A percentile compares a stretch with the other conserved stretches of the same genome.
phyloP scores from a whole-genome alignment of 2,113 vertebrate genomes.

The Lepus europaeus region DNA sequence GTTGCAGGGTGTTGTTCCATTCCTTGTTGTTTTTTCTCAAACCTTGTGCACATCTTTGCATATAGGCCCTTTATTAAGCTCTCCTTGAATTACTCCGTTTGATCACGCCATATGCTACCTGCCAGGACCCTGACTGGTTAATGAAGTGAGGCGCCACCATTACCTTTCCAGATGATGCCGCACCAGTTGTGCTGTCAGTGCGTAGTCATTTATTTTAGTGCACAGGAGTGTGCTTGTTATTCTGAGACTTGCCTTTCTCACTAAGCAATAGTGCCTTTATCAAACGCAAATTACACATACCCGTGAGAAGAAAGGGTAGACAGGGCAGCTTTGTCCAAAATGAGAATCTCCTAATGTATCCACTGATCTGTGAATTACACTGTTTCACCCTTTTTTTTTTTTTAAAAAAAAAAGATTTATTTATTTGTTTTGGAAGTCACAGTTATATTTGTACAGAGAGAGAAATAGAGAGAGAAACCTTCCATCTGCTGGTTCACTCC shows the following conservation, averaged over 20 bases:
- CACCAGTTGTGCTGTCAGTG: neutral
- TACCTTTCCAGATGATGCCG: neutral
- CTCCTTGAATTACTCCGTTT: neutral
- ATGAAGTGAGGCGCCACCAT: neutral
- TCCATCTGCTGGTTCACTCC: no score
- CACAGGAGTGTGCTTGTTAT: neutral
- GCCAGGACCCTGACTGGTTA: slow-evolving; percentile 50
- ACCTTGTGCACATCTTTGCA: neutral
- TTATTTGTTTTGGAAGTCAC: no score
- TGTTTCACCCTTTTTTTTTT: no score
- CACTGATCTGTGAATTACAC: no score
- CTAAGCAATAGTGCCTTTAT: neutral
- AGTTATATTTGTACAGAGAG: no score
- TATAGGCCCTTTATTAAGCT: slow-evolving; percentile 24
- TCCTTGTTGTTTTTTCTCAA: slow-evolving; percentile 14
- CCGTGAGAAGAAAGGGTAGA: neutral
- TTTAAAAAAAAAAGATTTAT: no score
- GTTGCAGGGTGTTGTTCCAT: neutral
- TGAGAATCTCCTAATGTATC: neutral
- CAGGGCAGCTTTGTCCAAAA: rapidly evolving
- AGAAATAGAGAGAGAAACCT: no score
- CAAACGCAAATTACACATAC: neutral
- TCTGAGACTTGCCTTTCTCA: neutral
- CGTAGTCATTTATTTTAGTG: slow-evolving; percentile 8
- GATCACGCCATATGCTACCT: slow-evolving; percentile 9